Evolutionary conservation across 2,888 invertebrate genomes (phyloP), one percentile per base, ranked within the genome.

Genomic region (Atethmia centrago): DNA sequence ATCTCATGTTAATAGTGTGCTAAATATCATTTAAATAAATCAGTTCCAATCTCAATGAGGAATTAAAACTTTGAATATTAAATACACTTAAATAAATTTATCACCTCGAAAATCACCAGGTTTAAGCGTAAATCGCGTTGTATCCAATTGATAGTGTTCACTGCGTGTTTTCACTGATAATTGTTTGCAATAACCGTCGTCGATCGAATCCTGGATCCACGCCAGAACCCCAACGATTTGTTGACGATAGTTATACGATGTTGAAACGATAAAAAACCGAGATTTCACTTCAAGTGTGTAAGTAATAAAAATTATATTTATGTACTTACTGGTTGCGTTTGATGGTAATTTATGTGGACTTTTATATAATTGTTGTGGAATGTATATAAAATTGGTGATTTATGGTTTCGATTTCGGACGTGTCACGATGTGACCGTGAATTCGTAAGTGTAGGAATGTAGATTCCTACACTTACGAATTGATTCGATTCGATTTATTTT

Each of bases 161-260:
- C 82, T 86, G 85, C 87, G 80, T 84, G 87, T 85, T 89, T 84
- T 74, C 66, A 74, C 81, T 74, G 86, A 87, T 92, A 90, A 92
- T 91, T 89, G 88, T 83, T 85, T 77, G 85, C 83, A 84, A 86
- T 83, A 83, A 82, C 83, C 65, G 71, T 80, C 77, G 77, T 79
- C 83, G 77, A 88, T 90, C 87, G 83, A 85, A 86, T 75, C 45
- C 49, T 93, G 93, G 93, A 87, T 16, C 36, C 0, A 25, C n/a
- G 91, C 93, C 93, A 93, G 82, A 81, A 28, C 77, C 79, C 74
- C 81, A 86, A 87, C 87, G 42, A 84, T 77, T 45, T 70, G 76
- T 78, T 58, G 85, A 77, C 83, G 86, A 86, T 65, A 74, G 88
- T 86, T 73, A 66, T 80, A 87, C 75, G 66, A 75, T 77, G 77